Base-by-base conservation (phyloP, 2,113 vertebrate genomes). In the Ictalurus furcatus region DNA sequence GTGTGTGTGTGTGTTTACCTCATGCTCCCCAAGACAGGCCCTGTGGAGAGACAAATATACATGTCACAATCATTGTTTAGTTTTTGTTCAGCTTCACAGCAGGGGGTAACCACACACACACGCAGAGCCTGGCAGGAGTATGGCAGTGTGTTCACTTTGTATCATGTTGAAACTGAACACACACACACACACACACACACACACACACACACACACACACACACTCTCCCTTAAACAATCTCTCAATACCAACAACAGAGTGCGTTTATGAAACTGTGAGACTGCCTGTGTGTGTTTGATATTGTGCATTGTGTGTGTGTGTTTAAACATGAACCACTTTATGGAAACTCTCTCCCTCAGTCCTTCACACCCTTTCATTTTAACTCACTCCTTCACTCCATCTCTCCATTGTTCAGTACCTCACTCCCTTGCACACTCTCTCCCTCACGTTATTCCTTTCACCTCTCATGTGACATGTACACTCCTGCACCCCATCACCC, bases 11-110 rank as follows among this genome's bases (percentile, higher is more conserved):
- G 83, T 86, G 79, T 88, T 30, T 90, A 93, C 93, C 93, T 94
- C 93, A 87, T 94, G 93, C 73, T 91, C 85, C 34, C 93, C 93
- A 44, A 92, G 91, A 88, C 93, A 94, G 81, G 89, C 83, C 92
- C 93, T 94, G 90, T 34, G 63, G 90, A 89, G 90, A 90, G 61
- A 80, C 86, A 91, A 85, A 91, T 25, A 90, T 37, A 87, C 6
- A 52, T 40, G 80, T 89, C 86, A 44, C 65, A 76, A 71, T 28
- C 16, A 59, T 84, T 59, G 54, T 83, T 63, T 44, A 84, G 34
- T 40, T 84, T 58, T 82, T 37, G 56, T 82, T 59, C 17, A 82
- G 56, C 56, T 37, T 84, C 58, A 84, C 56, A 84, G 58, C 6
- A 13, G 0, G 34, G 34, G 34, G 52, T 58, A 21, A 59, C 54